Conservation (phyloP, 2,888 invertebrate genomes). For the Chironomus tentans region DNA sequence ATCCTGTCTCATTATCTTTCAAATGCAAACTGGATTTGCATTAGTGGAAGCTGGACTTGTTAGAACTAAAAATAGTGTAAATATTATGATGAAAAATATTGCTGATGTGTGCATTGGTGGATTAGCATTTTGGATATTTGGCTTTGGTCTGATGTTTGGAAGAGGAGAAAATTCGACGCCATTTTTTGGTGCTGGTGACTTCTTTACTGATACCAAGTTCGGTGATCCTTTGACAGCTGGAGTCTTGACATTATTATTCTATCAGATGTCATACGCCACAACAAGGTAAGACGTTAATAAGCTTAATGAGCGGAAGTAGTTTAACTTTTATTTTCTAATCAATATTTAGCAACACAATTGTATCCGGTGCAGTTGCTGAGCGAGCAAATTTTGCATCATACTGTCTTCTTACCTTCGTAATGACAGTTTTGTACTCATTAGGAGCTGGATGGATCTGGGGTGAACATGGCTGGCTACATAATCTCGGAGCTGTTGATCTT, state of each 20-base stretch:
- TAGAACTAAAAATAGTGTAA: slow-evolving; percentile 47
- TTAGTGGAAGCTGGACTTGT: slow-evolving; percentile 1
- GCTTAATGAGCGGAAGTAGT: not conserved
- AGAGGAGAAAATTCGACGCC: slow-evolving; percentile 36
- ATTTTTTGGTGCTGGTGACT: slow-evolving; percentile 44
- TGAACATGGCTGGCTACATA: slow-evolving; percentile 33
- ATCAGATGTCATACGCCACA: slow-evolving; percentile 45
- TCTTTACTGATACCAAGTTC: slow-evolving; percentile 39
- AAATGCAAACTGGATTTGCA: slow-evolving; percentile 13
- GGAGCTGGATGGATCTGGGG: slow-evolving; percentile 46
- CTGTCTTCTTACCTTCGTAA: slow-evolving; percentile 44
- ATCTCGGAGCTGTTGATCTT: slow-evolving; percentile 46
- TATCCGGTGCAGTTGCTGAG: slow-evolving; percentile 47
- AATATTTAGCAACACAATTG: slow-evolving; percentile 36
- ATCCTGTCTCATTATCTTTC: not conserved
- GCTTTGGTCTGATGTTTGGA: slow-evolving; percentile 47
- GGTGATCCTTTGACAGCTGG: slow-evolving; percentile 38
- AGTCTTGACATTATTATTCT: slow-evolving; percentile 43
- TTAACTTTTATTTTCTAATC: not conserved
- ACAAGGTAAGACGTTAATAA: slow-evolving; percentile 38
- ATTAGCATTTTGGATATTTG: slow-evolving; percentile 49
- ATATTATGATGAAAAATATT: slow-evolving; percentile 51
- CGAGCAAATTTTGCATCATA: slow-evolving; percentile 44
- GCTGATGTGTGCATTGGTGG: slow-evolving; percentile 50
- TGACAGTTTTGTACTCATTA: slow-evolving; percentile 46